Evolutionary conservation across 2,797 vertebrate genomes (phyloP).

Genomic region (Atherinosoma microstoma): DNA sequence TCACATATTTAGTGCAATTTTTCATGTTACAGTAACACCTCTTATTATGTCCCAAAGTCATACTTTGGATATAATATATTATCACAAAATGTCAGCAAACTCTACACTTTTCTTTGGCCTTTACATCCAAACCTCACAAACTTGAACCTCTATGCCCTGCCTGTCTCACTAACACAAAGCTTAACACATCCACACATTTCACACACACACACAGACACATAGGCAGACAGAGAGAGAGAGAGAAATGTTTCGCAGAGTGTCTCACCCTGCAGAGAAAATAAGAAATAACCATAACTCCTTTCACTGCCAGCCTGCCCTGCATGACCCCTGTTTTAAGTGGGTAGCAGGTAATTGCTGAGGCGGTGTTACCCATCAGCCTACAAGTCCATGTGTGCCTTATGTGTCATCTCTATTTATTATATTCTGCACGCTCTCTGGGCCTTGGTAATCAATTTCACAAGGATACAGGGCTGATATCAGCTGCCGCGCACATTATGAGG

Average conservation of each 20-base stretch:
- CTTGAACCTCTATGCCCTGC: conserved; percentile 36
- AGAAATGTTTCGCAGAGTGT: conserved; percentile 65
- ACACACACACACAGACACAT: conserved; percentile 24
- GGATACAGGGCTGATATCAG: conserved; percentile 93
- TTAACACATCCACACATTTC: conserved; percentile 21
- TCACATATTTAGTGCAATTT: neutral
- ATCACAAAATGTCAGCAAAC: conserved; percentile 9
- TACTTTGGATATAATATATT: conserved; percentile 12
- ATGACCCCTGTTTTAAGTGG: conserved; percentile 86
- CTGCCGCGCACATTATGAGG: conserved; percentile 89
- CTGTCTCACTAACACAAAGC: conserved; percentile 23
- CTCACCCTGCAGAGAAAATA: conserved; percentile 76
- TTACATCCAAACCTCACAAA: conserved; percentile 31
- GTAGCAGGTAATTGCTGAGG: conserved; percentile 87
- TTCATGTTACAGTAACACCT: neutral
- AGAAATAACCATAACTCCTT: conserved; percentile 86
- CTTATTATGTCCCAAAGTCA: conserved; percentile 6
- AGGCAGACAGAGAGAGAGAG: conserved; percentile 20
- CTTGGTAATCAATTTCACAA: conserved; percentile 93
- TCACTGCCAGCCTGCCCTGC: conserved; percentile 78
- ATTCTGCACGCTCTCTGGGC: conserved; percentile 88
- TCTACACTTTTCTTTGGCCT: conserved; percentile 14
- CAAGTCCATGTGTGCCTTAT: conserved; percentile 82
- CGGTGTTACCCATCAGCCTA: conserved; percentile 84
- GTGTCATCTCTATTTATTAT: conserved; percentile 97